Evolutionary conservation across 1,140 invertebrate genomes (phyloP), one percentile per base, ranked within the genome.

Genomic region (Cardiocondyla obscurior): DNA sequence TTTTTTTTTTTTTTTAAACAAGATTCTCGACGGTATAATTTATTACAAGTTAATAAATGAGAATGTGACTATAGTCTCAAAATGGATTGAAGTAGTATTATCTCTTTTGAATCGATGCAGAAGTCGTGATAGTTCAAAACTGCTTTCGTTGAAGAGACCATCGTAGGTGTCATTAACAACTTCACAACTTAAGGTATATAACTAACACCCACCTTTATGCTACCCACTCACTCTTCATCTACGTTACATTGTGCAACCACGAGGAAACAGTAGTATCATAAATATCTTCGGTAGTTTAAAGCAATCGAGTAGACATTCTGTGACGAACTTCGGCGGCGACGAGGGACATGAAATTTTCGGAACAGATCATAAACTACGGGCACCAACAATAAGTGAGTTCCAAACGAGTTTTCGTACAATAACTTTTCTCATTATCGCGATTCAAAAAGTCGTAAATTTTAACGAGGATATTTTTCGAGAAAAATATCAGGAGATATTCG

Each of bases 181-280:
- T 55, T 69, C 62, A 46, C 74, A 69, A 44, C 46, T 79, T 67
- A 39, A 69, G 8, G 46, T 79, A 69, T 39, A 77, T 53, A 53
- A 79, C 19, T 28, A 30, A 69, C 74, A 69, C 62, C 74, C 33
- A 79, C 62, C 62, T 79, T 79, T 79, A 19, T 28, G 33, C 74
- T 69, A 53, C 49, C 62, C 46, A 79, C 74, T 79, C 74, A n/a
- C 46, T 79, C 25, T 67, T 79, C 74, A 79, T 69, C 62, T 79
- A 55, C 36, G 22, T 25, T 42, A 79, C 62, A 79, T 79, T 79
- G 74, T 79, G 74, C n/a, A 79, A 79, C 74, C 25, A 79, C n/a
- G 62, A 53, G 46, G 33, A 79, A 67, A 79, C 74, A 79, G 74
- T 69, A 79, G 74, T 79, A 67, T 79, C 74, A 79, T 79, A 69